Evolutionary conservation across 2,888 invertebrate genomes (phyloP).

Genomic region (Fragum whitleyi): DNA sequence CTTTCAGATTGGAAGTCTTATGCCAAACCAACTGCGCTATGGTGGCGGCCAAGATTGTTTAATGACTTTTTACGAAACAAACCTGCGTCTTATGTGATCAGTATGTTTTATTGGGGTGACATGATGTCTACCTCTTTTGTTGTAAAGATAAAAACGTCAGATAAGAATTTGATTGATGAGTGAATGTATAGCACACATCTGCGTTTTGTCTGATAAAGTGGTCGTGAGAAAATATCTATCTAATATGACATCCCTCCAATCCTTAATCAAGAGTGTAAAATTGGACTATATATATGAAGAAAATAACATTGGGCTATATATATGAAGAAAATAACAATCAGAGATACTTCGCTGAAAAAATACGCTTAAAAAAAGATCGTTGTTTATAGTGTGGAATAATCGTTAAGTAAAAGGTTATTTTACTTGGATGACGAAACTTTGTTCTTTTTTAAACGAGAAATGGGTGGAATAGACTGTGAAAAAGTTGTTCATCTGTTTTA

Average conservation of each 20-base stretch:
- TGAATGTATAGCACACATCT: not conserved
- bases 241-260: too few species aligned
- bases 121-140: constrained; percentile 4
- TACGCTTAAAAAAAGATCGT: not conserved
- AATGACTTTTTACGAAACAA: not conserved
- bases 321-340: too few species aligned
- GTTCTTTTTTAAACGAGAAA: not conserved
- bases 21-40: too few species aligned
- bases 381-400: constrained; percentile 3
- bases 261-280: too few species aligned
- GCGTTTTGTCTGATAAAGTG: not conserved
- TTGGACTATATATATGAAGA: too few species aligned
- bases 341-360: not conserved
- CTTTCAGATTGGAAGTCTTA: too few species aligned
- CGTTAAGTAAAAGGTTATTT: not conserved
- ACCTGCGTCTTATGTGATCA: not conserved
- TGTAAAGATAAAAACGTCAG: constrained; percentile 5
- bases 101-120: not conserved
- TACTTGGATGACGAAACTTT: constrained; percentile 6
- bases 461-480: constrained; percentile 8
- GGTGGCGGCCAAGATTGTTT: too few species aligned
- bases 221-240: not conserved
- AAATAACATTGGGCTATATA: too few species aligned
- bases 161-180: not conserved
- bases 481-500: not conserved